Conservation (phyloP, 2,797 vertebrate genomes). For the Mormyrops attenuatus region DNA sequence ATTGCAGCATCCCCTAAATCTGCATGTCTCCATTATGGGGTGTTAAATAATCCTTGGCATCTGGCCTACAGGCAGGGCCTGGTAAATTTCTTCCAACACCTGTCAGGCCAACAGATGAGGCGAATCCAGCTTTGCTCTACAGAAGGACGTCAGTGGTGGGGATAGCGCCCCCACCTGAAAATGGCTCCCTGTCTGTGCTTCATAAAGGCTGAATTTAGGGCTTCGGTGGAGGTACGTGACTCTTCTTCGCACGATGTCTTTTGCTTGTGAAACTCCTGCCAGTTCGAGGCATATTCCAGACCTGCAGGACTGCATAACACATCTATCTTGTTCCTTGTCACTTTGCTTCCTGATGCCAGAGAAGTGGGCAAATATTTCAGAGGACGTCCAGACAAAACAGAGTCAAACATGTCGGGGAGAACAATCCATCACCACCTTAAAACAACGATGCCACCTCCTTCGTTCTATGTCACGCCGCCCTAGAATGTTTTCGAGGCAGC, state of each 20-base stretch:
- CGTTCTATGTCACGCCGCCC: background rate
- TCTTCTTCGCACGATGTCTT: background rate
- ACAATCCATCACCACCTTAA: background rate
- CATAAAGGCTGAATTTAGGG: background rate
- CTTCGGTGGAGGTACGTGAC: background rate
- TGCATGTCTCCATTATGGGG: background rate
- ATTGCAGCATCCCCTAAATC: background rate
- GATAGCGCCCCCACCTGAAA: background rate
- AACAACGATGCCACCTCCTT: background rate
- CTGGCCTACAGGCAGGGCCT: background rate
- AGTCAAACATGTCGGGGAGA: background rate
- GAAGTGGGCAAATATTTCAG: background rate
- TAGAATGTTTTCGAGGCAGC: background rate
- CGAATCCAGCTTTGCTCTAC: background rate
- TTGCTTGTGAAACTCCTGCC: background rate
- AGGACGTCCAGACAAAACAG: background rate
- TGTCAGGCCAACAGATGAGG: background rate
- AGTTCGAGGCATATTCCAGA: background rate
- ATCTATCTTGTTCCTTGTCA: background rate
- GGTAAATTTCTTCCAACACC: background rate
- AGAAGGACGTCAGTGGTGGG: background rate
- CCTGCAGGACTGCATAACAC: background rate
- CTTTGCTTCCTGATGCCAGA: background rate
- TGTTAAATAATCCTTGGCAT: background rate
- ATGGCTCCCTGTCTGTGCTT: background rate